Evolutionary conservation across 1,140 invertebrate genomes (phyloP).

Genomic region (Drosophila lowei): DNA sequence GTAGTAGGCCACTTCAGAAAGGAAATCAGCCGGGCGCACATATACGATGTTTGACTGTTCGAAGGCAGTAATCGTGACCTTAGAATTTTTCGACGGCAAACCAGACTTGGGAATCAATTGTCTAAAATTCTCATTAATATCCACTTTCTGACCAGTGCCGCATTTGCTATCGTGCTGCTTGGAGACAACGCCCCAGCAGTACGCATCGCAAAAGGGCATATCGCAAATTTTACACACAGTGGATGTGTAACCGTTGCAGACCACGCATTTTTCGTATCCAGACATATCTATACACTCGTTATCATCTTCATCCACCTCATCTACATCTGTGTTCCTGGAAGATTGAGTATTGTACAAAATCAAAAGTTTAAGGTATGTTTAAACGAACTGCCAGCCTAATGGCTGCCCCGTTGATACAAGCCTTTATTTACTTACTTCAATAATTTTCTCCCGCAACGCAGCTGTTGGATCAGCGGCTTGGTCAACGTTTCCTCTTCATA

Average conservation of each 20-base stretch:
- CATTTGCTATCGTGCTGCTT: conserved; percentile 35
- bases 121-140: neutral
- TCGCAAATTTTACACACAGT: conserved; percentile 41
- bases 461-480: conserved; percentile 8
- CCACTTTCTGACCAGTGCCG: conserved; percentile 3
- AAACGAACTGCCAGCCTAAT: too few species aligned
- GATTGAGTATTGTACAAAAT: too few species aligned
- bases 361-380: too few species aligned
- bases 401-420: too few species aligned
- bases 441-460: conserved; percentile 38
- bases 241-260: conserved; percentile 46
- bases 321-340: too few species aligned
- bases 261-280: conserved; percentile 16
- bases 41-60: conserved; percentile 68
- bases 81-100: conserved; percentile 41
- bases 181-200: conserved; percentile 35
- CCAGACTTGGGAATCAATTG: conserved; percentile 1
- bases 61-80: conserved; percentile 68
- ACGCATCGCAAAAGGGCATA: conserved; percentile 50
- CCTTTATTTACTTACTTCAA: too few species aligned
- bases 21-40: conserved; percentile 49
- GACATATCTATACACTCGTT: too few species aligned
- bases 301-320: too few species aligned
- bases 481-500: neutral
- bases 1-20: conserved; percentile 52